phyloP scores from a whole-genome alignment of 1,140 invertebrate genomes.

The Zaprionus taronus region DNA sequence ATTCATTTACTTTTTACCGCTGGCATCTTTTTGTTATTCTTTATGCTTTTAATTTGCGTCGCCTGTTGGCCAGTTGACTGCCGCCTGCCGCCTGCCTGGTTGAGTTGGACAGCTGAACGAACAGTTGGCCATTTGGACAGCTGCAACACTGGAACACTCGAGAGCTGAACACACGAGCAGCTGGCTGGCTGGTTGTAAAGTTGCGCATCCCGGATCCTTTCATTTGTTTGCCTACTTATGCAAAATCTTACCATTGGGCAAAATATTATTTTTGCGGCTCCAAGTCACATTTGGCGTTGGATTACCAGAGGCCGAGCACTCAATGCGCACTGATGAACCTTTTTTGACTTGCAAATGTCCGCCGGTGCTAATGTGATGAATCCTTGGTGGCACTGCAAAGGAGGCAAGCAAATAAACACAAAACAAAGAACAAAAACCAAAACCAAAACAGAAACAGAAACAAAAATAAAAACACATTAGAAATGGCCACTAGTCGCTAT shows the following conservation, averaged over 20 bases:
- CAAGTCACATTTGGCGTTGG: conserved; percentile 88
- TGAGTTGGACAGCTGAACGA: conserved; percentile 8
- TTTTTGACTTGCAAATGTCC: conserved; percentile 88
- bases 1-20: conserved; percentile 65
- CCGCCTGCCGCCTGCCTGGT: conserved; percentile 1
- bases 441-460: conserved; percentile 39
- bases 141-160: conserved; percentile 7
- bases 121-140: neutral
- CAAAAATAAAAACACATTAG: conserved; percentile 65
- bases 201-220: conserved; percentile 34
- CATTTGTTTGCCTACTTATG: conserved; percentile 57
- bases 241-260: conserved; percentile 87
- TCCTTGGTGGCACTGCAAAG: conserved; percentile 86
- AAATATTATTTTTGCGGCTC: conserved; percentile 88
- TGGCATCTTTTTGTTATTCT: conserved; percentile 60
- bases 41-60: conserved; percentile 74
- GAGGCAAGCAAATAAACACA: conserved; percentile 42
- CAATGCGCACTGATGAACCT: conserved; percentile 87
- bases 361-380: conserved; percentile 86
- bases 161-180: neutral
- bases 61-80: conserved; percentile 32
- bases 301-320: conserved; percentile 88
- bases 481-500: conserved; percentile 51
- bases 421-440: conserved; percentile 34
- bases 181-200: conserved; percentile 12